Evolutionary conservation across 2,797 vertebrate genomes (phyloP), one percentile per base, ranked within the genome.

Genomic region (Poecilia velifera): DNA sequence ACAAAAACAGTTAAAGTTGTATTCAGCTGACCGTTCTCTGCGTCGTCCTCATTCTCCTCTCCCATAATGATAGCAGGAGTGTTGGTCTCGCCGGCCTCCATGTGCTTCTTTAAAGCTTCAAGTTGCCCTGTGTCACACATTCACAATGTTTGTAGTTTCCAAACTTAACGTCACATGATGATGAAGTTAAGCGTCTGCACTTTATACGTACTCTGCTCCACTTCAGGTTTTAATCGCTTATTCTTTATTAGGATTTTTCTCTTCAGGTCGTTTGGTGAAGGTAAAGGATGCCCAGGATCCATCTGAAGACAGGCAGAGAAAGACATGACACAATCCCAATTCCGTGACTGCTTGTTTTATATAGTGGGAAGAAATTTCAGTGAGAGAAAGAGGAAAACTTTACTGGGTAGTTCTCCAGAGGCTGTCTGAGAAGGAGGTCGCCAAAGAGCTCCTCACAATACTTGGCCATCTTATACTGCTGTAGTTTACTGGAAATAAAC

Each of bases 161-260:
- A 22, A 45, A 25, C 43, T 59, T 10, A 5, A 10, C 34, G 36
- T 2, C 22, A 59, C 18, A 45, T 25, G 3, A 25, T 31, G 49
- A 28, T 53, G 14, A 34, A 31, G 20, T 72, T 2, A 34, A 76
- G 68, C 18, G 18, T 3, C 16, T 76, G 3, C 31, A 28, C 25
- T 28, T n/a, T 55, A 20, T 82, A 97, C 98, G 71, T 96, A 99
- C 98, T 99, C 94, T 98, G 97, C 84, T 99, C 98, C 80, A 99
- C 98, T 93, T 99, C 98, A 25, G 98, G 96, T 95, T 99, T 99
- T 92, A 99, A 95, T 1, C 98, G 96, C 89, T 99, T 99, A 93
- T 99, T 99, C 95, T 99, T 99, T 87, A 99, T 99, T 82, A 99
- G 97, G 87, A 99, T 99, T 96, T 99, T 99, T 83, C 96, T 97